These are phyloP conservation scores for Notodonta dromedarius DNA, from an alignment of 2,888 invertebrate species.

Conservation along the genomic window DNA sequence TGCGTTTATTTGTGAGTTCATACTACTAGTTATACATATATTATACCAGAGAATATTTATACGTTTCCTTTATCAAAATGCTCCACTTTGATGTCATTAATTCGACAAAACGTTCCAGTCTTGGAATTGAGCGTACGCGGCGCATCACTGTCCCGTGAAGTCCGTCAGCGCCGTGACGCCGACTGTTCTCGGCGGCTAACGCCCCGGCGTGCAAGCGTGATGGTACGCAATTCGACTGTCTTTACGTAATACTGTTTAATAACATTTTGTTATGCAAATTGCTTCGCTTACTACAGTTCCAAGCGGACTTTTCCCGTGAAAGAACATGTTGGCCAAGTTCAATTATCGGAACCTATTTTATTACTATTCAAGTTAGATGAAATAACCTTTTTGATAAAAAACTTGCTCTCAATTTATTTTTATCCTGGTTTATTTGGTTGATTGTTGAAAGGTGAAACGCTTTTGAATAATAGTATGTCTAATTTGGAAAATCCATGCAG, in stretches of 20 bases:
- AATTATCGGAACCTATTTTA: not conserved
- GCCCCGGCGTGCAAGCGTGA: conserved; percentile 23
- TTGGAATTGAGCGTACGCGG: not conserved
- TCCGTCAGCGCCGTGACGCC: conserved; percentile 30
- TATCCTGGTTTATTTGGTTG: no score
- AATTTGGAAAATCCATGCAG: no score
- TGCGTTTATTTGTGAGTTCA: no score
- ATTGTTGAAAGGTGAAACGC: no score
- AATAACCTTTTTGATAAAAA: not conserved
- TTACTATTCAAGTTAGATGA: not conserved
- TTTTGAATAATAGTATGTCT: no score
- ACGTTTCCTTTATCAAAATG: no score
- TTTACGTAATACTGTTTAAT: conserved; percentile 30
- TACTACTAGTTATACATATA: no score
- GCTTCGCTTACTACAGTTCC: conserved; percentile 16
- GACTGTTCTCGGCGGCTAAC: conserved; percentile 30
- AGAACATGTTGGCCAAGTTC: conserved; percentile 2
- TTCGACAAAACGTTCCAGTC: no score
- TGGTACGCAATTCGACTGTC: conserved; percentile 26
- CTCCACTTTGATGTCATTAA: no score
- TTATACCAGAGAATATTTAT: no score
- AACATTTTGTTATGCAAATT: conserved; percentile 34
- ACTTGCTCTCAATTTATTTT: no score
- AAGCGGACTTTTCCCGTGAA: conserved; percentile 12
- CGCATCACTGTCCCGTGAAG: not conserved